Base-by-base conservation (phyloP, 2,888 invertebrate genomes). In the Cryptocephalus moraei region DNA sequence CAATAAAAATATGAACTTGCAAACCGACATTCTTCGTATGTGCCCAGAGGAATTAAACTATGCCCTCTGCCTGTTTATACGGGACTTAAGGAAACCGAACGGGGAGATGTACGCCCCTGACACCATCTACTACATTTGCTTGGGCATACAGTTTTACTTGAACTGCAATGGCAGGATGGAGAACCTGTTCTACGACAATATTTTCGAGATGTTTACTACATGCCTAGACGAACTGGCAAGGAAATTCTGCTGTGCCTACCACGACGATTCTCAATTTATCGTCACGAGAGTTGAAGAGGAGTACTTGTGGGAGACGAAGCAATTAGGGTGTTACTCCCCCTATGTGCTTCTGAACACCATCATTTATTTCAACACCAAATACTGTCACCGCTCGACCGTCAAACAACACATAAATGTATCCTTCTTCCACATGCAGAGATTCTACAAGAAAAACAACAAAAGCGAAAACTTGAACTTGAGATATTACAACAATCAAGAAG, bases 281-380 rank as follows among this genome's bases (percentile, higher is more conserved):
- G 84, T 89, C 46, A 90, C 91, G 33, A 78, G 91, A 55, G 88
- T 93, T 9, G 90, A 91, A 65, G 93, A 93, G 66, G 91, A 91
- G 63, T 89, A 91, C 65, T 72, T 93, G 47, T 93, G 93, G 93
- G 91, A 92, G 65, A 84, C 88, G 59, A 88, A 87, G 62, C 91
- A 92, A 70, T 75, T 93, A 10, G 93, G 93, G 31, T 89, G 89
- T 6, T 88, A 90, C 69, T 91, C 92, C 0, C 92, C 93, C 0
- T 86, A 90, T 64, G 88, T 90, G 1, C 75, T 93, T 4, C 74
- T 93, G 1, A 90, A 87, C 57, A 91, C 92, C 0, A 76, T 93
- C 0, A 85, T 93, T 79, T 93, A 89, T 70, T 91, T 91, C 71
- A 91, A 91, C 68, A 91, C 91, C 1, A 91, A 92, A 72, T 86